Percentiles rank a stretch among this genome's conserved stretches.
These are phyloP conservation scores for Xenopus laevis DNA, from an alignment of 2,113 vertebrate species.

Conservation along the genomic window DNA sequence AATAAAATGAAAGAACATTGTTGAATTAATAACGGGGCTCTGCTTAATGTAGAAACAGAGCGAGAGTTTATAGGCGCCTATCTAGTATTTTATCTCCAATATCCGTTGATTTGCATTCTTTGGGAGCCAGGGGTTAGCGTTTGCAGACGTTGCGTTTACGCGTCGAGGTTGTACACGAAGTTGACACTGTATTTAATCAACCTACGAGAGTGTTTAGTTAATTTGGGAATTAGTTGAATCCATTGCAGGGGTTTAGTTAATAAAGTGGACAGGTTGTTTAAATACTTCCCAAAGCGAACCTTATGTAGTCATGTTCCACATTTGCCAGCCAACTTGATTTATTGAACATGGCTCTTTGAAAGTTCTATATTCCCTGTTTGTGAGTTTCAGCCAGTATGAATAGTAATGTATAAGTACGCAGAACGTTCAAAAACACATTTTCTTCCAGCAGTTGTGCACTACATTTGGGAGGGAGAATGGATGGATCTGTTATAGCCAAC, in stretches of 20 bases:
- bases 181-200: slow-evolving; percentile 29
- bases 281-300: slow-evolving; percentile 8
- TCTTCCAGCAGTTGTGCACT: too few species aligned
- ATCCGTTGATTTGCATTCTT: too few species aligned
- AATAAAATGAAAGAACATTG: slow-evolving; percentile 44
- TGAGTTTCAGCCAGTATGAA: too few species aligned
- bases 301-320: slow-evolving; percentile 22
- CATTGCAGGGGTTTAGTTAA: slow-evolving; percentile 5
- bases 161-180: slow-evolving; percentile 1
- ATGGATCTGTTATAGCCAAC: too few species aligned
- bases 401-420: not conserved
- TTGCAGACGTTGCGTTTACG: not conserved
- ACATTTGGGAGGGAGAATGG: too few species aligned
- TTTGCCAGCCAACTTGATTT: slow-evolving; percentile 30
- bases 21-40: slow-evolving; percentile 46
- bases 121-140: not conserved
- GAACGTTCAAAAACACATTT: too few species aligned
- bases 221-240: not conserved
- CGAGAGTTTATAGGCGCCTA: not conserved
- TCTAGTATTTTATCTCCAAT: too few species aligned
- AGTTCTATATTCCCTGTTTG: too few species aligned
- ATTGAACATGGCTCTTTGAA: not conserved
- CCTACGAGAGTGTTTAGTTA: slow-evolving; percentile 29
- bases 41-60: slow-evolving; percentile 52
- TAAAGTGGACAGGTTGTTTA: slow-evolving; percentile 36